Evolutionary conservation across 2,113 vertebrate species (phyloP).

Genomic region (Brachyhypopomus occidentalis): DNA sequence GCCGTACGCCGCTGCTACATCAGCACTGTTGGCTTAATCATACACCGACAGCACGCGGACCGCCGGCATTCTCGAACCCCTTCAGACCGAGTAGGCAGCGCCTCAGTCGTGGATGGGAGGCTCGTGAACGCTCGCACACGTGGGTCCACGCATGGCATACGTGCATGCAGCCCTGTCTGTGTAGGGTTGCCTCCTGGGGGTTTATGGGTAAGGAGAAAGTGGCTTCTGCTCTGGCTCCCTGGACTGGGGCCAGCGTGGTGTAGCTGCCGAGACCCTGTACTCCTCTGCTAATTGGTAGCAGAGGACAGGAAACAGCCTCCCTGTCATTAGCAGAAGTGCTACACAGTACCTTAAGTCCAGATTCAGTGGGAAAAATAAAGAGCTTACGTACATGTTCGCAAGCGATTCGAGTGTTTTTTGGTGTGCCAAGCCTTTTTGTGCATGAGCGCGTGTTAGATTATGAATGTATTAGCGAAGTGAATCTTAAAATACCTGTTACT

Average conservation of each 20-base stretch:
- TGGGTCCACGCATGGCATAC: not conserved
- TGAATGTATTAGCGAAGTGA: not conserved
- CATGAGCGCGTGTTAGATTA: too few species aligned
- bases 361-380: too few species aligned
- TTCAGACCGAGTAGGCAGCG: slow-evolving; percentile 18
- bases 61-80: slow-evolving; percentile 7
- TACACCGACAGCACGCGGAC: slow-evolving; percentile 18
- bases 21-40: slow-evolving; percentile 43
- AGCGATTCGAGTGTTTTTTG: not conserved
- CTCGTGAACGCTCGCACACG: not conserved
- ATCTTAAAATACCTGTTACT: not conserved
- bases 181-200: not conserved
- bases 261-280: not conserved
- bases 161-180: slow-evolving; percentile 13
- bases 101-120: not conserved
- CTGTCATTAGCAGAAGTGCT: not conserved
- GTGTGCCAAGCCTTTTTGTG: not conserved
- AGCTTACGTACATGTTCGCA: too few species aligned
- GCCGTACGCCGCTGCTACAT: slow-evolving; percentile 25
- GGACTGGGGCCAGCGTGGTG: not conserved
- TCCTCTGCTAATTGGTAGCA: slow-evolving; percentile 11
- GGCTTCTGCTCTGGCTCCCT: not conserved
- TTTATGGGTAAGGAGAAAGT: slow-evolving; percentile 15
- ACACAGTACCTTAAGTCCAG: too few species aligned
- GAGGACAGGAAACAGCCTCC: slow-evolving; percentile 6